These are phyloP conservation scores for Dromiciops gliroides DNA, from an alignment of 2,113 vertebrate genomes.

Conservation along the genomic window DNA sequence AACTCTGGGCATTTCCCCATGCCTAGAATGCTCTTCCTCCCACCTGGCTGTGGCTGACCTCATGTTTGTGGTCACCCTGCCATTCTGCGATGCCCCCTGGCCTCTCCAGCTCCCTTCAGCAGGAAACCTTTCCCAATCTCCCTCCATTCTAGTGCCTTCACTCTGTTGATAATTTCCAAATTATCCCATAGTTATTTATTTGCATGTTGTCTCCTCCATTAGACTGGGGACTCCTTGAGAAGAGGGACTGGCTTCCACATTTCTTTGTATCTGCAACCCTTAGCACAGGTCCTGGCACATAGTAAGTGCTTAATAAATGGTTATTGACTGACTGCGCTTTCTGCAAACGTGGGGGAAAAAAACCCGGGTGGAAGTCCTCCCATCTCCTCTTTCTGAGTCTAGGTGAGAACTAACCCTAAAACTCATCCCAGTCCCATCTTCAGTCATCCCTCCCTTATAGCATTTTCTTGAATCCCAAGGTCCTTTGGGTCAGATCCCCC, in stretches of 20 bases:
- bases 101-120: neutral
- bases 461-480: neutral
- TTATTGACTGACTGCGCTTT: neutral
- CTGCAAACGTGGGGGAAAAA: neutral
- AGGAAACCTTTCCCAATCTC: neutral
- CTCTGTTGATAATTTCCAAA: neutral
- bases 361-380: neutral
- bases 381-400: neutral
- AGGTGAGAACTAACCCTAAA: neutral
- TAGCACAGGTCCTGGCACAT: neutral
- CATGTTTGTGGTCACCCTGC: constrained; percentile 88
- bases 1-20: neutral
- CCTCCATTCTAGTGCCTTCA: neutral
- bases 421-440: neutral
- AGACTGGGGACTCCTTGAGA: too few relatives aligned
- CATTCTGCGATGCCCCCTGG: constrained; percentile 86
- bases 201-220: neutral
- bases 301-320: neutral
- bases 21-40: neutral
- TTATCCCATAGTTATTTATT: neutral
- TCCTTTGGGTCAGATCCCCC: neutral
- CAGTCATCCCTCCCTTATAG: neutral
- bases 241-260: neutral
- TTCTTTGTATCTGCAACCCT: neutral
- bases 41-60: constrained; percentile 86